These are phyloP conservation scores for Anser brachyrhynchus DNA, from an alignment of 2,113 vertebrate genomes.

Conservation along the genomic window DNA sequence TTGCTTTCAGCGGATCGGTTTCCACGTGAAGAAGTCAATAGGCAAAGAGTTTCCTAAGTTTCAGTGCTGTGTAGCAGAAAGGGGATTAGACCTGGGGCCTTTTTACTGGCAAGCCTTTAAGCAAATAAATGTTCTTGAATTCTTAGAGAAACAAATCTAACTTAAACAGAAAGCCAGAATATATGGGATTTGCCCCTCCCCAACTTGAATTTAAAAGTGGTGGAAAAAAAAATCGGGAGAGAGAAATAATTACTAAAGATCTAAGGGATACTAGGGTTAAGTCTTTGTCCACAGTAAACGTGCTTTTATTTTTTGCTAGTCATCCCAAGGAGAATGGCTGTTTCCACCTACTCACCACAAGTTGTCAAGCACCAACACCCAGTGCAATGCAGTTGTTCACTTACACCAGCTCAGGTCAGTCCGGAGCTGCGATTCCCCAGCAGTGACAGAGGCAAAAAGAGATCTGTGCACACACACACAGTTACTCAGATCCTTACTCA, in stretches of 20 bases:
- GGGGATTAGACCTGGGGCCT: slow-evolving; percentile 69
- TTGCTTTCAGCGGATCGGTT: slow-evolving; percentile 67
- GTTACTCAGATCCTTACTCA: not conserved
- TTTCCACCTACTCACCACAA: not conserved
- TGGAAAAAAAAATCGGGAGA: not conserved
- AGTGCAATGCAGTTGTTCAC: not conserved
- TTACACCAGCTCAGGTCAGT: not conserved
- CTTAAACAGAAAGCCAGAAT: slow-evolving; percentile 48
- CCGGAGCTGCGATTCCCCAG: not conserved
- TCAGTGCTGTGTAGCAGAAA: slow-evolving; percentile 70
- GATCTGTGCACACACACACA: not conserved
- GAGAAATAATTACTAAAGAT: not conserved
- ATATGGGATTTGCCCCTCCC: slow-evolving; percentile 9
- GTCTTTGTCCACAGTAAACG: not conserved
- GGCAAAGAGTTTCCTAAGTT: slow-evolving; percentile 69
- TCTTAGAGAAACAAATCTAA: slow-evolving; percentile 61
- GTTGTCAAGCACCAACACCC: not conserved
- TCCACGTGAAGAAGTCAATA: slow-evolving; percentile 74
- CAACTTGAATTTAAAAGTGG: not conserved
- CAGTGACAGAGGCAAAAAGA: not conserved
- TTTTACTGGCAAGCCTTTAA: slow-evolving; percentile 70
- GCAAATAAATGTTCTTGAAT: slow-evolving; percentile 65
- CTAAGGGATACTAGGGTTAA: not conserved
- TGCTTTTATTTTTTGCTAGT: slow-evolving; percentile 18
- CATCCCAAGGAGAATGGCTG: not conserved